A percentile compares a stretch with the other conserved stretches of the same genome.
Conservation (phyloP, 2,888 invertebrate genomes). For the Phaedon cochleariae region DNA sequence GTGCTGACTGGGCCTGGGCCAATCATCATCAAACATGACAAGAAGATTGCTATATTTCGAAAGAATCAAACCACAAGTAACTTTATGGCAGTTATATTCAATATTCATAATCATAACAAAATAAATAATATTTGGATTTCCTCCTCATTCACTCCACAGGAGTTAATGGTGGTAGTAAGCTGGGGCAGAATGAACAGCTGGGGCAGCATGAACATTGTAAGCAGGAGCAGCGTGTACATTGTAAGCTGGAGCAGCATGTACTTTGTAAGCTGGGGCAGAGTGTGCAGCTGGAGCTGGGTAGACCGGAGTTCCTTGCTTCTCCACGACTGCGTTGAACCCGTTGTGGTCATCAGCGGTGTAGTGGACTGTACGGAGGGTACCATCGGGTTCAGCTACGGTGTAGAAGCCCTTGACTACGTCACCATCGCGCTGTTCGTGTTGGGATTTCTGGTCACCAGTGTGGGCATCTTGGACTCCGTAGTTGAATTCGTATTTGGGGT, state of each 20-base stretch:
- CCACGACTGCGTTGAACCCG: slow-evolving; percentile 61
- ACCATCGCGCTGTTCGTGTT: slow-evolving; percentile 67
- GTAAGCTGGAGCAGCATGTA: slow-evolving; percentile 26
- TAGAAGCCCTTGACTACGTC: slow-evolving; percentile 65
- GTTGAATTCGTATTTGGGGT: slow-evolving; percentile 68
- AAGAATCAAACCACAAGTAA: no score
- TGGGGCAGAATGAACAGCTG: slow-evolving; percentile 21
- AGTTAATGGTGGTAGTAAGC: slow-evolving; percentile 36
- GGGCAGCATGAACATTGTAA: slow-evolving; percentile 23
- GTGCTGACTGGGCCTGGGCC: no score
- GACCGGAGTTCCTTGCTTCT: slow-evolving; percentile 65
- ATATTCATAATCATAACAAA: background rate
- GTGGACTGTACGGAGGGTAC: slow-evolving; percentile 66
- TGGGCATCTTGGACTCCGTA: slow-evolving; percentile 70
- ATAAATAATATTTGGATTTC: slow-evolving; percentile 4
- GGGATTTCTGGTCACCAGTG: slow-evolving; percentile 63
- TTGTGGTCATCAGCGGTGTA: slow-evolving; percentile 68
- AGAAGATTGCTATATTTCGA: no score
- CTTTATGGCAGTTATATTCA: background rate
- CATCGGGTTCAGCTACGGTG: slow-evolving; percentile 66
- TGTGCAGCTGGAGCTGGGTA: slow-evolving; percentile 57
- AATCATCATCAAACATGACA: no score
- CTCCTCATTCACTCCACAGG: slow-evolving; percentile 6
- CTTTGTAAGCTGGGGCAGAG: slow-evolving; percentile 16
- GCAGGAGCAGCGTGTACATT: slow-evolving; percentile 21